These are phyloP conservation scores for Fistularia tabacaria DNA, from an alignment of 2,797 vertebrate species.

Conservation along the genomic window DNA sequence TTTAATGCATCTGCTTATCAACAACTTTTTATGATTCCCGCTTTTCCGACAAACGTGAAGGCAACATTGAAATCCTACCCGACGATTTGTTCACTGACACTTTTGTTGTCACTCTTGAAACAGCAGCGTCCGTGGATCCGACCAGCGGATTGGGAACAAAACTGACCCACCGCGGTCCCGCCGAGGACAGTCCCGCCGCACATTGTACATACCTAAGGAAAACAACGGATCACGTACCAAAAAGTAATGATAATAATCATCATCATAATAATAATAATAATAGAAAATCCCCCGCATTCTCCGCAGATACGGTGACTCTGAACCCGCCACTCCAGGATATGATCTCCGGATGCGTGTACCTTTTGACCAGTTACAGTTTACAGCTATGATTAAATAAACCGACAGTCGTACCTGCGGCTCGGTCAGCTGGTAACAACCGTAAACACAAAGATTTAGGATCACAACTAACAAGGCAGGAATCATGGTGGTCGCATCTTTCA, in stretches of 20 bases:
- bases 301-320: too few species aligned
- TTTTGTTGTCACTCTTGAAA: conserved; percentile 50
- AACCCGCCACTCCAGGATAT: too few species aligned
- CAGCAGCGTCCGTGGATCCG: conserved; percentile 77
- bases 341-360: background rate
- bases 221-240: background rate
- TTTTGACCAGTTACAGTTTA: too few species aligned
- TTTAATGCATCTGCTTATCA: too few species aligned
- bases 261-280: too few species aligned
- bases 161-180: conserved; percentile 62
- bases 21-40: too few species aligned
- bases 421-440: conserved; percentile 27
- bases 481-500: conserved; percentile 59
- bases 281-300: too few species aligned
- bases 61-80: conserved; percentile 45
- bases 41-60: background rate
- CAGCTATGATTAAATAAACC: background rate
- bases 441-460: conserved; percentile 44
- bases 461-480: conserved; percentile 42
- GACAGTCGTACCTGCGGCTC: conserved; percentile 57
- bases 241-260: too few species aligned
- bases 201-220: conserved; percentile 71
- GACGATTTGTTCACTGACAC: conserved; percentile 64
- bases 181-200: conserved; percentile 69
- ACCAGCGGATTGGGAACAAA: conserved; percentile 65